Base-by-base conservation (phyloP, 2,888 invertebrate species). In the Meiosimyza decipiens region DNA sequence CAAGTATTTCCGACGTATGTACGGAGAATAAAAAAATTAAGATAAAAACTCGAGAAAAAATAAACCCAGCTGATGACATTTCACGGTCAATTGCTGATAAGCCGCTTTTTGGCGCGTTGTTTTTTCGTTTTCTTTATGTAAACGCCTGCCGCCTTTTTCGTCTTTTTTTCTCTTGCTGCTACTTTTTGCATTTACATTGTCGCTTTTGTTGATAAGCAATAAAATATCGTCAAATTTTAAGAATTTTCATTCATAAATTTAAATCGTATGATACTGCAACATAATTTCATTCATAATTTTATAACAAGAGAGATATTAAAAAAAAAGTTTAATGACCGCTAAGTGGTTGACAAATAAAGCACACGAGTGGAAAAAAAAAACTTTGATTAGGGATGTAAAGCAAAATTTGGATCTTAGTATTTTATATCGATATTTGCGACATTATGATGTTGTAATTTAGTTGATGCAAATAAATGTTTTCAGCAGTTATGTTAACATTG, bases 1-100 rank as follows among this genome's bases (percentile, higher is more conserved):
- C 40, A 40, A 40, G 40, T 40, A 40, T 9, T 40, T 40, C 9
- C 40, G 40, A 40, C 40, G 9, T 40, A 6, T 40, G 40, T 7
- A 9, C 40, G 9, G 0, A 1, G 40, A 40, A 40, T 9, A 40
- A 40, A 40, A 40, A 40, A 40, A 40, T 40, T 1, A 40, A 40
- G 40, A 40, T 40, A 40, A 40, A 40, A 40, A 40, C 40, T 40
- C 40, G 40, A 40, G 40, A 40, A 28, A 28, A 28, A 28, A 28
- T 4, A 4, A 28, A 9, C 9, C 40, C 40, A 40, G 9, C 40
- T 40, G 40, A 40, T 40, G 40, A 57, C n/a, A 18, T 22, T 57
- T 57, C 57, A 57, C 22, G 57, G 57, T 57, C 57, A 57, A 57
- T 6, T 28, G 28, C 57, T 57, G 28, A 57, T 57, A 57, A 57